Evolutionary conservation across 2,888 invertebrate species (phyloP), one percentile per base, ranked within the genome.

Genomic region (Trissolcus brochymenae): DNA sequence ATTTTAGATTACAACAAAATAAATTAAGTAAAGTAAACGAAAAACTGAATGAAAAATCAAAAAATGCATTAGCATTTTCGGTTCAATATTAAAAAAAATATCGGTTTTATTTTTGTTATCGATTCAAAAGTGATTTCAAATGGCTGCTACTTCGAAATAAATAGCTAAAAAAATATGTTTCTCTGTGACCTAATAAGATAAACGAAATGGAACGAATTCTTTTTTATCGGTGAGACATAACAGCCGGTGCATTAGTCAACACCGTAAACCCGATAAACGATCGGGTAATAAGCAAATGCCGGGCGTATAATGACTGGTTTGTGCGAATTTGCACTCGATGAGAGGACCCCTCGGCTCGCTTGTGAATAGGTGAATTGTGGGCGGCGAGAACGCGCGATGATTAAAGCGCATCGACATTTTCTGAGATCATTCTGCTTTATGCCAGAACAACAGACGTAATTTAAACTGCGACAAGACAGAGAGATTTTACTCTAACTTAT

Each of bases 191-290:
- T 54, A 70, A 70, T 55, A 41, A 54, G 68, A 70, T 51, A 56
- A 70, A 62, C 49, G 1, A 70, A 70, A 62, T 51, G 51, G 40
- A 62, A 56, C 64, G 43, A 56, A 71, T 57, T 71, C 62, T 64
- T 62, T 14, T 70, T 61, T 70, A 11, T 21, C 13, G 35, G 17
- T 25, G 43, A 54, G 29, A 60, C 55, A 60, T 19, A 21, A 50
- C 57, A n/a, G 11, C 43, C 3, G 64, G 64, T 62, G 57, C 62
- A 62, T 64, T 57, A 71, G 56, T 71, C 57, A 70, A 56, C 62
- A 50, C 21, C 41, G 56, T 71, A 25, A 62, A 62, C 25, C 50
- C 55, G 68, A 68, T 55, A 55, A 68, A 55, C 68, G 68, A 55
- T 60, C 59, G 16, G 53, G 53, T 67, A 60, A 55, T 60, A 68